Evolutionary conservation across 2,888 invertebrate genomes (phyloP).

Genomic region (Trichacis sp.): DNA sequence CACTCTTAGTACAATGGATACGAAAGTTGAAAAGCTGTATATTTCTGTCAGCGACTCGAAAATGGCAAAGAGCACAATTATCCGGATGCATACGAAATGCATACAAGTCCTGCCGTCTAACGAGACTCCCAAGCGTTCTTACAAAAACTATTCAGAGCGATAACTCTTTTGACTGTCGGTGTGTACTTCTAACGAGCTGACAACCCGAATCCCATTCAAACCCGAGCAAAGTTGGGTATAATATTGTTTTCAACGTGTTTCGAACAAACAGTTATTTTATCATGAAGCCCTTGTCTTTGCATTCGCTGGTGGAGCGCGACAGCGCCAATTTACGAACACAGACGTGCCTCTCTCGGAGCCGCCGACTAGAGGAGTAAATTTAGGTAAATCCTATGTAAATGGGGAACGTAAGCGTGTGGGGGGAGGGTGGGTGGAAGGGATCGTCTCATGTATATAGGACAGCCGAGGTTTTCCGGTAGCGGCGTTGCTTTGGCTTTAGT

Average conservation of each 20-base stretch:
- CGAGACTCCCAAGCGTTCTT: too few species aligned
- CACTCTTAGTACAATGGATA: too few species aligned
- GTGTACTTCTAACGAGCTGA: constrained; percentile 2
- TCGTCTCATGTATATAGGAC: constrained; percentile 15
- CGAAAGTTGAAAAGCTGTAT: too few species aligned
- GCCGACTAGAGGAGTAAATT: constrained; percentile 40
- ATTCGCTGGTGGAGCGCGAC: constrained; percentile 34
- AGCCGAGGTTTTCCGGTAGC: constrained; percentile 29
- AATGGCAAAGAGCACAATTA: too few species aligned
- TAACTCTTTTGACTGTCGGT: constrained; percentile 17
- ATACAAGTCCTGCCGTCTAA: too few species aligned
- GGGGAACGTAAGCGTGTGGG: constrained; percentile 12
- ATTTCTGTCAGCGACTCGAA: too few species aligned
- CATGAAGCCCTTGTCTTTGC: constrained; percentile 34
- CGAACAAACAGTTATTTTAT: constrained; percentile 43
- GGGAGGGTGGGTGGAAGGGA: not conserved
- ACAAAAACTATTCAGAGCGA: not conserved
- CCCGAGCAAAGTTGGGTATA: constrained; percentile 29
- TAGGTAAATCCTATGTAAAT: constrained; percentile 46
- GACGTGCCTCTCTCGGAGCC: constrained; percentile 32
- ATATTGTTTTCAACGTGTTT: constrained; percentile 39
- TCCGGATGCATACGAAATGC: too few species aligned
- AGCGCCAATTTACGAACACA: constrained; percentile 41
- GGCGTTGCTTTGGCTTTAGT: constrained; percentile 22
- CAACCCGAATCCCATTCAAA: constrained; percentile 33